Evolutionary conservation across 2,888 invertebrate genomes (phyloP), one percentile per base, ranked within the genome.

Genomic region (Campaea margaritaria): DNA sequence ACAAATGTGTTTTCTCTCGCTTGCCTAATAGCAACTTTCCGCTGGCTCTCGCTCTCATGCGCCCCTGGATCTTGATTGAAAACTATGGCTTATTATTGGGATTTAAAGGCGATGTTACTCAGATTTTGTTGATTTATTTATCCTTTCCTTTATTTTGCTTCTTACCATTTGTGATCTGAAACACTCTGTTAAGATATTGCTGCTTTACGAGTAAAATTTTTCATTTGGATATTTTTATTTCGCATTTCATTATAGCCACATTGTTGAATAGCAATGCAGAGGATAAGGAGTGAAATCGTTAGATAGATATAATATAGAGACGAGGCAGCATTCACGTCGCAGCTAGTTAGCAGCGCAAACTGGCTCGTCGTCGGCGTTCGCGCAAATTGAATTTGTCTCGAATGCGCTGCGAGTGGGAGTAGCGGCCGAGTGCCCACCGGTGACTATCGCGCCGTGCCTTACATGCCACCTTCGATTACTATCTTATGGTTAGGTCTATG

Each of bases 1-100:
- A 91, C 89, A 91, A 92, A 92, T 92, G 92, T 91, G 89, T 88
- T 90, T 91, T 89, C 90, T 86, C 88, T 87, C 83, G 84, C 81
- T 85, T 78, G 83, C 87, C 88, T 69, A 88, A 87, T 88, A 87
- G 82, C 82, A 79, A 80, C 79, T 79, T 78, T 78, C 74, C 70
- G 74, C 72, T 75, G 72, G 74, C 75, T 73, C 74, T 63, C 70
- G 67, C 69, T 78, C 72, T 75, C 72, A 69, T 74, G 75, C 72
- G 73, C 75, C 78, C 77, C 81, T 72, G 78, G 77, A 79, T 79
- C 85, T 83, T 82, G 86, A 86, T 87, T 86, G 84, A 86, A 87
- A 85, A 83, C 84, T 83, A 85, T 81, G 77, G 79, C 82, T 83
- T 86, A 83, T 83, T 83, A 83, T 81, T 80, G 74, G 75, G 77